A percentile compares a stretch with the other conserved stretches of the same genome.
phyloP scores from a whole-genome alignment of 2,888 invertebrate species.

The Oxycera nigricornis region DNA sequence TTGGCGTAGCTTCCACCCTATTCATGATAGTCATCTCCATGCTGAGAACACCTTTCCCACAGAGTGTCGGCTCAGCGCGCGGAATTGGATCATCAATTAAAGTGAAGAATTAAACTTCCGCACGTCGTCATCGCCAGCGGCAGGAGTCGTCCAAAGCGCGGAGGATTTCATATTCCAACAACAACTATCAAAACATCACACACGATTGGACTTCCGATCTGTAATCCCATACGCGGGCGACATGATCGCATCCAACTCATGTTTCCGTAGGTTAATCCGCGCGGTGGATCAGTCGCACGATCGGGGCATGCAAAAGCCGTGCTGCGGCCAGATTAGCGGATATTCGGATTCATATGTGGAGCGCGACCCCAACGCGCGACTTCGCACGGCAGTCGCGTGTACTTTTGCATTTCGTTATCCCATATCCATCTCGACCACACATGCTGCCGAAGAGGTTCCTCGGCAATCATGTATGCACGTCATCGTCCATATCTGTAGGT shows the following conservation, averaged over 20 bases:
- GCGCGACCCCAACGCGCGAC: slow-evolving; percentile 42
- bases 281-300: slow-evolving; percentile 19
- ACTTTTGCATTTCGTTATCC: slow-evolving; percentile 22
- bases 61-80: slow-evolving; percentile 12
- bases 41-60: slow-evolving; percentile 8
- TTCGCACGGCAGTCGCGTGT: slow-evolving; percentile 45
- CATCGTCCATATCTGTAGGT: background rate
- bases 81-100: slow-evolving; percentile 37
- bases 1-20: too few species aligned
- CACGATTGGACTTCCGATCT: slow-evolving; percentile 33
- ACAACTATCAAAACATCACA: slow-evolving; percentile 17
- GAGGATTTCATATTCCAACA: background rate
- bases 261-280: slow-evolving; percentile 28
- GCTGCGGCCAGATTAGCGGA: background rate
- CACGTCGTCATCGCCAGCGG: background rate
- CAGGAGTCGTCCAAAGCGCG: background rate
- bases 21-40: too few species aligned
- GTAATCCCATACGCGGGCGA: background rate
- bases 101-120: slow-evolving; percentile 34
- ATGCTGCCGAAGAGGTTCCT: background rate
- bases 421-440: background rate
- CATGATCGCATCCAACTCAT: slow-evolving; percentile 13
- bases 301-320: slow-evolving; percentile 34
- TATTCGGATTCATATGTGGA: background rate
- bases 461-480: background rate